phyloP scores from a whole-genome alignment of 2,888 invertebrate genomes.

The Theristus sp. region DNA sequence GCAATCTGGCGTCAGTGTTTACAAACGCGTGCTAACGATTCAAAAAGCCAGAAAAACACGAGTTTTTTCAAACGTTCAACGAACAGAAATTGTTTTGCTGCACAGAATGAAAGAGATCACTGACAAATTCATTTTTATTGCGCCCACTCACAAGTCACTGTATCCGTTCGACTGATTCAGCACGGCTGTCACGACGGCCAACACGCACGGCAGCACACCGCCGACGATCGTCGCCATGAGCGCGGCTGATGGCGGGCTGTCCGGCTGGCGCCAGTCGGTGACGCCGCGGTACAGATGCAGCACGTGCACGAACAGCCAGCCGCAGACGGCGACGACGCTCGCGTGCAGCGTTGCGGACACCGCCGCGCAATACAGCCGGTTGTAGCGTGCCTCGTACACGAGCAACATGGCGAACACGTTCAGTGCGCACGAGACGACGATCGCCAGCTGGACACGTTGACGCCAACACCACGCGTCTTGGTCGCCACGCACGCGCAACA shows the following conservation, averaged over 20 bases:
- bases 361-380: constrained; percentile 47
- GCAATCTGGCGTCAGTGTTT: no score
- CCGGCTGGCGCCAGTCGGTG: constrained; percentile 55
- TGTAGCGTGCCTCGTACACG: not conserved
- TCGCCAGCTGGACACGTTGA: not conserved
- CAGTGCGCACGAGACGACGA: not conserved
- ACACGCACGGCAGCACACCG: not conserved
- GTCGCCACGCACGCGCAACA: not conserved
- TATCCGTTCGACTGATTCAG: not conserved
- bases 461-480: not conserved
- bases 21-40: no score
- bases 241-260: not conserved
- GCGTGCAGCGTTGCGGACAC: constrained; percentile 77
- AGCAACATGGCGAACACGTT: not conserved
- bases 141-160: not conserved
- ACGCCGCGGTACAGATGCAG: constrained; percentile 79
- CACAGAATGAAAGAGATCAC: no score
- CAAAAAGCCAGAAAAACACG: no score
- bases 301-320: constrained; percentile 77
- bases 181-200: not conserved
- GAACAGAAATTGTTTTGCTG: no score
- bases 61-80: no score
- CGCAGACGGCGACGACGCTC: constrained; percentile 70
- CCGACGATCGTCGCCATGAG: not conserved
- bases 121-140: no score